Evolutionary conservation across 2,888 invertebrate genomes (phyloP).

Genomic region (Hoplodrina ambigua): DNA sequence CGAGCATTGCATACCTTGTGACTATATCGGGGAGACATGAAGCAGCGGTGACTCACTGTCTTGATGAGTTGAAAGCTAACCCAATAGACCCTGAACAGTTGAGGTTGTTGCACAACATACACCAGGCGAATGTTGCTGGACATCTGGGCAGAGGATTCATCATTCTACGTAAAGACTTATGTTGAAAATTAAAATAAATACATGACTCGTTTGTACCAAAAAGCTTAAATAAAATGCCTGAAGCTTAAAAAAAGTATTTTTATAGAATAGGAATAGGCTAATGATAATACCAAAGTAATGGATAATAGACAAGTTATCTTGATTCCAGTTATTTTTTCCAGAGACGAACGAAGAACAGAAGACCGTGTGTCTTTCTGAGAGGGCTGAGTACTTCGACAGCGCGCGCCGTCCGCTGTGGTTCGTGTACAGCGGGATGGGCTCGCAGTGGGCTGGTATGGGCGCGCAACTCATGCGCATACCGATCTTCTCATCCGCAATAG

Average conservation of each 20-base stretch:
- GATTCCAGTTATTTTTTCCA: slow-evolving; percentile 35
- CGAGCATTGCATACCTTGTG: slow-evolving; percentile 84
- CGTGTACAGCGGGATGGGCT: slow-evolving; percentile 94
- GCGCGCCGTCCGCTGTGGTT: slow-evolving; percentile 91
- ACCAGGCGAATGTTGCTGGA: slow-evolving; percentile 80
- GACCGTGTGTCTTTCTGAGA: slow-evolving; percentile 82
- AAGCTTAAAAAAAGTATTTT: too few species aligned
- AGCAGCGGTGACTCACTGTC: slow-evolving; percentile 73
- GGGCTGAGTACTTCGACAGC: slow-evolving; percentile 87
- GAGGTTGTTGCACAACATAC: slow-evolving; percentile 83
- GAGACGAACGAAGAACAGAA: slow-evolving; percentile 67
- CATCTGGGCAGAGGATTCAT: slow-evolving; percentile 91
- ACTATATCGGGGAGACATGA: slow-evolving; percentile 90
- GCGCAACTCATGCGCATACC: slow-evolving; percentile 91
- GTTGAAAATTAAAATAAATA: too few species aligned
- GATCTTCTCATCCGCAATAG: slow-evolving; percentile 90
- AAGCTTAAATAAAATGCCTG: too few species aligned
- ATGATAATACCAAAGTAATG: too few species aligned
- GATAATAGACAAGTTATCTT: not conserved
- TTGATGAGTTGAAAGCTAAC: slow-evolving; percentile 71
- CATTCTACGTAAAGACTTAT: slow-evolving; percentile 75
- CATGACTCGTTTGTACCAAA: too few species aligned
- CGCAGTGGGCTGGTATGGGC: slow-evolving; percentile 93
- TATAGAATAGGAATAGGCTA: too few species aligned
- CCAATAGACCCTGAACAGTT: slow-evolving; percentile 86